Percentiles rank a stretch among this genome's conserved stretches.
Conservation (phyloP, 2,888 invertebrate genomes). For the Trimorus sp. region DNA sequence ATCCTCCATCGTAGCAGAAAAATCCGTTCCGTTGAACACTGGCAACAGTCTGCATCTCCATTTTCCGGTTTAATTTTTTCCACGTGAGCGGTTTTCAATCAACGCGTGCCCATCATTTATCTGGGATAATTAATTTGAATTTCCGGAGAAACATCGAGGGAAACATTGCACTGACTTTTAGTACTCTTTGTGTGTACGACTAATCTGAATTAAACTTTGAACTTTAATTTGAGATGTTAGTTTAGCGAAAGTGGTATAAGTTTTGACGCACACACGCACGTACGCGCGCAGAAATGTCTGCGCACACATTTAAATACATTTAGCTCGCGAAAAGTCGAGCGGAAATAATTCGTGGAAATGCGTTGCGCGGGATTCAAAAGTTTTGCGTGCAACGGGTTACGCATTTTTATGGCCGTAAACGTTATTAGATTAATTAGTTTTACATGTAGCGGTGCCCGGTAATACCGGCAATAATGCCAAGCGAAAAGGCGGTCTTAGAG, state of each 20-base stretch:
- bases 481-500: background rate
- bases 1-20: slow-evolving; percentile 14
- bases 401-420: slow-evolving; percentile 19
- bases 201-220: slow-evolving; percentile 56
- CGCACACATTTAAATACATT: slow-evolving; percentile 23
- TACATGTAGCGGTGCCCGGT: background rate
- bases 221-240: slow-evolving; percentile 58
- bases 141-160: slow-evolving; percentile 10
- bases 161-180: slow-evolving; percentile 47
- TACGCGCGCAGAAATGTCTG: background rate
- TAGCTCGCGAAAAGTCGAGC: slow-evolving; percentile 36
- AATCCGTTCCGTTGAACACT: no score
- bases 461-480: background rate
- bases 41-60: no score
- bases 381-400: slow-evolving; percentile 23
- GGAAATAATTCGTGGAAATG: slow-evolving; percentile 51
- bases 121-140: slow-evolving; percentile 53
- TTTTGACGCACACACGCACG: slow-evolving; percentile 35
- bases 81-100: slow-evolving; percentile 41
- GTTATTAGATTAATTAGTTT: slow-evolving; percentile 27
- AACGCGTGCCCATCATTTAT: slow-evolving; percentile 40
- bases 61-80: no score
- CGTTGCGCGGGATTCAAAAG: slow-evolving; percentile 36
- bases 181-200: slow-evolving; percentile 38
- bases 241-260: slow-evolving; percentile 55